Base-by-base conservation (phyloP, 1,140 invertebrate genomes). In the Catajapyx aquilonaris region DNA sequence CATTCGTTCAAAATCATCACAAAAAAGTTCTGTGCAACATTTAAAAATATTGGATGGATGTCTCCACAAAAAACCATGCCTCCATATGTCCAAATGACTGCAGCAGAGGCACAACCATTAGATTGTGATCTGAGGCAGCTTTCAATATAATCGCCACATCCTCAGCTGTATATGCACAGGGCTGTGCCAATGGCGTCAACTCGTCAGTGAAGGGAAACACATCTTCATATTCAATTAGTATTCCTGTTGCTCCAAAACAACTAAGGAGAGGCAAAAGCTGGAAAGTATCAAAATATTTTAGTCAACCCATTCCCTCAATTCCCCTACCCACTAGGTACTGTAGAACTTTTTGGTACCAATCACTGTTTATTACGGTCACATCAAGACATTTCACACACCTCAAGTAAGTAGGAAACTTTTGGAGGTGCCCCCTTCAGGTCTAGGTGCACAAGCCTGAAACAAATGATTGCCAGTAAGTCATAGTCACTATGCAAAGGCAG, bases 381-480 rank as follows among this genome's bases (percentile, higher is more conserved):
- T n/a, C n/a, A n/a, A n/a, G n/a, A n/a, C n/a, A n/a, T n/a, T n/a
- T n/a, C 36, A 43, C 41, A 50, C 51, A 71, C 67, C 59, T 77
- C 66, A 56, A 71, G 69, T 20, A 76, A 64, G 49, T 68, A 79
- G 18, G 52, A 54, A 17, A 76, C 52, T 51, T 69, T 73, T 13
- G 73, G 71, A 4, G 77, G 73, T 13, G 71, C 72, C 16, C 76
- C 75, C 55, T 81, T 81, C n/a, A 79, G 53, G 57, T 81, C 77
- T 33, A 81, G 60, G 55, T 81, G 77, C 22, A 80, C 59, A 34
- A 77, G 55, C 46, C 74, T 35, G 28, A 16, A 5, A 34, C 23
- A 33, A 18, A 34, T n/a, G n/a, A n/a, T n/a, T n/a, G n/a, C n/a
- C n/a, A n/a, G n/a, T n/a, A n/a, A n/a, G n/a, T n/a, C n/a, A n/a